These are phyloP conservation scores for Tanypteryx hageni DNA, from an alignment of 2,888 invertebrate species.

Conservation along the genomic window DNA sequence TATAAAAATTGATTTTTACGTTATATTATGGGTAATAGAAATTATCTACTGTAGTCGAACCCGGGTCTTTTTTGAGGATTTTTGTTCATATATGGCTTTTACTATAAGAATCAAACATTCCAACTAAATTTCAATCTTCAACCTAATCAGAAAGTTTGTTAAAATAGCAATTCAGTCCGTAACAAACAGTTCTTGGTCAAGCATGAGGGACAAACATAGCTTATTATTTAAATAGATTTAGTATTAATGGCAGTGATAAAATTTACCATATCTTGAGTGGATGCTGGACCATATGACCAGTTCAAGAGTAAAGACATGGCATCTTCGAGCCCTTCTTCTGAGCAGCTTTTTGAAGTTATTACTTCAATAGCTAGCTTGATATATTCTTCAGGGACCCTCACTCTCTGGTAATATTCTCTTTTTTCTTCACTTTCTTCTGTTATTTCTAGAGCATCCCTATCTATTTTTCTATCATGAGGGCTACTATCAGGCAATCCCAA, in stretches of 20 bases:
- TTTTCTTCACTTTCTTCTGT: conserved; percentile 62
- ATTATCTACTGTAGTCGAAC: too few relatives aligned
- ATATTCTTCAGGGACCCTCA: conserved; percentile 78
- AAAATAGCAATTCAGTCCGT: too few relatives aligned
- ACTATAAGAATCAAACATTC: too few relatives aligned
- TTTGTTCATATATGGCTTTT: too few relatives aligned
- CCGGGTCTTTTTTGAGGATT: too few relatives aligned
- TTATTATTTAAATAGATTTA: too few relatives aligned
- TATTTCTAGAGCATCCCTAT: neutral
- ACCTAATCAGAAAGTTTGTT: too few relatives aligned
- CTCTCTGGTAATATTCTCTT: conserved; percentile 21
- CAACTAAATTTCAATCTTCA: too few relatives aligned
- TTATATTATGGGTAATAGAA: too few relatives aligned
- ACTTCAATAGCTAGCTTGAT: conserved; percentile 87
- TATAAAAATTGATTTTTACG: too few relatives aligned
- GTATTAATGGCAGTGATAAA: conserved; percentile 66
- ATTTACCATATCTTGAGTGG: conserved; percentile 81
- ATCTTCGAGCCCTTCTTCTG: conserved; percentile 91
- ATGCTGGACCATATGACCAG: conserved; percentile 83
- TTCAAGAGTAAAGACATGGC: conserved; percentile 87
- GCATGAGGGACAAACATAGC: too few relatives aligned
- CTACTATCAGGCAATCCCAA: conserved; percentile 81
- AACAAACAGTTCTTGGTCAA: too few relatives aligned
- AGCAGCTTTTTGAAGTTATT: conserved; percentile 88
- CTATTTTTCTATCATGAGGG: conserved; percentile 14